Conservation (phyloP, 2,797 vertebrate genomes). For the Babyrousa celebensis region DNA sequence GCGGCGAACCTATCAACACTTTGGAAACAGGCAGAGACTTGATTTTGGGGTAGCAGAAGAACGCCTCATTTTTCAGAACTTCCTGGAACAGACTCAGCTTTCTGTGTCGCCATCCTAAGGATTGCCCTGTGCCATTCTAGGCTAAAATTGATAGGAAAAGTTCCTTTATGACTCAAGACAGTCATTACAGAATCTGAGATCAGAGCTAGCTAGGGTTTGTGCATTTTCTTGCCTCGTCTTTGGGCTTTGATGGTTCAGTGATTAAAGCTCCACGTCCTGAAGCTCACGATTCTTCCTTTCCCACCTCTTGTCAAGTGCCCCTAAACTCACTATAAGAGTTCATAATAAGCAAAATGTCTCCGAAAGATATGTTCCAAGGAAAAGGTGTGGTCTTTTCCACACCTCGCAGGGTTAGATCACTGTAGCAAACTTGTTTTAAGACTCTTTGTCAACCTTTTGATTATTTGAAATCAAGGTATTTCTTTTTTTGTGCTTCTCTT, state of each 20-base stretch:
- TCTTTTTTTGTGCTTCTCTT: background rate
- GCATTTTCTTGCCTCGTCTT: slow-evolving; percentile 22
- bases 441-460: slow-evolving; percentile 21
- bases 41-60: background rate
- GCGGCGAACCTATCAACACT: background rate
- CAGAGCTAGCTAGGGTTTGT: background rate
- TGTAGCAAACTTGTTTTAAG: slow-evolving; percentile 31
- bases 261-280: background rate
- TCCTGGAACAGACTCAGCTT: slow-evolving; percentile 16
- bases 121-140: background rate
- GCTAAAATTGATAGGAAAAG: background rate
- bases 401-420: background rate
- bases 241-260: background rate
- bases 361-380: background rate
- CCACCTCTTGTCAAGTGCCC: background rate
- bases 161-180: slow-evolving; percentile 21
- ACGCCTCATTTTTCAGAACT: slow-evolving; percentile 18
- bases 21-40: background rate
- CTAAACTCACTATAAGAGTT: background rate
- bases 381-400: background rate
- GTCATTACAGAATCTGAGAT: background rate
- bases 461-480: slow-evolving; percentile 9
- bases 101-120: background rate
- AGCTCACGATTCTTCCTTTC: slow-evolving; percentile 33
- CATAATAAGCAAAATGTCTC: slow-evolving; percentile 50